Percentiles rank a stretch among this genome's conserved stretches.
phyloP scores from a whole-genome alignment of 1,140 invertebrate species.

The Brachionus manjavacas region DNA sequence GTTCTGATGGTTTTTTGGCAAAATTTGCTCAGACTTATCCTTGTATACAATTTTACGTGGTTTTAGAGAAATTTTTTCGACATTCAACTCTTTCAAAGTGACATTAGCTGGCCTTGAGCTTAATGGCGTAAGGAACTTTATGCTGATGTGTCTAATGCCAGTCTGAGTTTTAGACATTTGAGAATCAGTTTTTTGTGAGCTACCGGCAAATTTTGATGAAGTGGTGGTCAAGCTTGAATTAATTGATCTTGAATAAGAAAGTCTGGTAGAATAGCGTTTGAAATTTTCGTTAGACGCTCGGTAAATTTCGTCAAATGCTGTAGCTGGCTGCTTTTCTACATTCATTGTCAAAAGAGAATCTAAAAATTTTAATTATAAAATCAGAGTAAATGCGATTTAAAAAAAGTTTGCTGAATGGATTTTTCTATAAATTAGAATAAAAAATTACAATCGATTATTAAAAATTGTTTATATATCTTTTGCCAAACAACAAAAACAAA shows the following conservation, averaged over 20 bases:
- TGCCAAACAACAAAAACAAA: background rate
- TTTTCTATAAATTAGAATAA: background rate
- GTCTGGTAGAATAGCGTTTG: background rate
- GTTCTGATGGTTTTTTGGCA: background rate
- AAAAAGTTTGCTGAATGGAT: background rate
- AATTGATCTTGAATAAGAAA: constrained; percentile 5
- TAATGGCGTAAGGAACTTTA: background rate
- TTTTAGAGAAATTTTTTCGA: background rate
- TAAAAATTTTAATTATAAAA: background rate
- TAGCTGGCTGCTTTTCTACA: background rate
- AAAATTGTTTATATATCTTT: background rate
- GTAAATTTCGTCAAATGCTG: constrained; percentile 1
- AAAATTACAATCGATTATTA: background rate
- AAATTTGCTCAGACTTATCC: constrained; percentile 13
- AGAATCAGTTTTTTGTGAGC: background rate
- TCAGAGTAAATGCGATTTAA: background rate
- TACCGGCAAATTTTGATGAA: background rate
- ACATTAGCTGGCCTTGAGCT: background rate
- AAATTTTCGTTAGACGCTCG: constrained; percentile 1
- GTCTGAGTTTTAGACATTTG: background rate
- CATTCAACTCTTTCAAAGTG: background rate
- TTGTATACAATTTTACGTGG: constrained; percentile 3
- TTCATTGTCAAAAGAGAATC: background rate
- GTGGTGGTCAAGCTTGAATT: background rate
- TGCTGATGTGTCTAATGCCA: background rate